Conservation (phyloP, 2,888 invertebrate genomes). For the Ferrisia virgata region DNA sequence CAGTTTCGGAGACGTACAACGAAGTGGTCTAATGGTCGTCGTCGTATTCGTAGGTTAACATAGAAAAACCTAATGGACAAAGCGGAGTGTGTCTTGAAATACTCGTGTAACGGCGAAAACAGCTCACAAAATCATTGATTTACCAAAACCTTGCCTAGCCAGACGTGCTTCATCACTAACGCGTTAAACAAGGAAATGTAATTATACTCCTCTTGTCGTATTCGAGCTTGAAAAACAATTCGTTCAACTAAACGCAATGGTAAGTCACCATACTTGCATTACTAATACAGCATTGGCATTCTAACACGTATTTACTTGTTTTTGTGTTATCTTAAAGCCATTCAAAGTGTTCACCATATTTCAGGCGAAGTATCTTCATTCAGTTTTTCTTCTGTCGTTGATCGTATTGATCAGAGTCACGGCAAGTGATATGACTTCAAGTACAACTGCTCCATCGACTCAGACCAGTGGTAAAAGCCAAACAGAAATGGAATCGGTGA, state of each 20-base stretch:
- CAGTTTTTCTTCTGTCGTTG: background rate
- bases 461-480: background rate
- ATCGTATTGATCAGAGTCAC: background rate
- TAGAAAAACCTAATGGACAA: background rate
- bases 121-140: slow-evolving; percentile 3
- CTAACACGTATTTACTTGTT: background rate
- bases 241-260: background rate
- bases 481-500: background rate
- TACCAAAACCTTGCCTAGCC: background rate
- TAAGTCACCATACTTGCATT: slow-evolving; percentile 1
- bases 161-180: slow-evolving; percentile 3
- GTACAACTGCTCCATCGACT: background rate
- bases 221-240: background rate
- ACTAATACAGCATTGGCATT: background rate
- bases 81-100: background rate
- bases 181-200: background rate
- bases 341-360: background rate
- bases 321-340: background rate
- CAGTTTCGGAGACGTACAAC: background rate
- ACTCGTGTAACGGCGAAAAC: background rate
- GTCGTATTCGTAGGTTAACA: background rate
- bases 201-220: background rate
- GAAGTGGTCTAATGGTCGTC: background rate
- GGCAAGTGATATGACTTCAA: background rate
- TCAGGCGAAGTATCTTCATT: background rate